phyloP scores from a whole-genome alignment of 2,113 vertebrate genomes.

The Syrrhaptes paradoxus region DNA sequence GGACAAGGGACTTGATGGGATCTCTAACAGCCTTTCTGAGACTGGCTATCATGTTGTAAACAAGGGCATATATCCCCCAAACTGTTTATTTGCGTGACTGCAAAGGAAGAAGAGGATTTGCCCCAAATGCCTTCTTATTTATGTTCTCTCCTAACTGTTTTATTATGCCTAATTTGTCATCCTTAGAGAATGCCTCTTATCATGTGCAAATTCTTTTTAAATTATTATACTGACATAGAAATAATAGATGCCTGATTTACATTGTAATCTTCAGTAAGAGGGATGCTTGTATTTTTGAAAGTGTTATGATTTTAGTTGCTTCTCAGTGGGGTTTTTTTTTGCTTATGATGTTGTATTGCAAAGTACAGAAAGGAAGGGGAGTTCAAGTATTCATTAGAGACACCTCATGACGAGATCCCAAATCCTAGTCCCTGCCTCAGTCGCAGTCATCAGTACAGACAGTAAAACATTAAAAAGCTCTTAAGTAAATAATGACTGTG shows the following conservation, averaged over 20 bases:
- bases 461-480: conserved; percentile 38
- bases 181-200: conserved; percentile 52
- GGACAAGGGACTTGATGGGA: background rate
- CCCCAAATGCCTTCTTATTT: conserved; percentile 51
- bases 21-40: background rate
- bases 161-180: conserved; percentile 53
- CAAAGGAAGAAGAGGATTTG: conserved; percentile 39
- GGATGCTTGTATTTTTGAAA: conserved; percentile 48
- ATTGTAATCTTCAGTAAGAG: conserved; percentile 41
- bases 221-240: conserved; percentile 59
- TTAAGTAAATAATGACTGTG: conserved; percentile 50
- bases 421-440: conserved; percentile 18
- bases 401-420: background rate
- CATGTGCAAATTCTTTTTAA: conserved; percentile 55
- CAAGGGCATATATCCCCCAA: background rate
- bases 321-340: conserved; percentile 29
- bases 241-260: conserved; percentile 64
- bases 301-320: conserved; percentile 46
- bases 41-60: background rate
- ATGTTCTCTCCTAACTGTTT: conserved; percentile 38
- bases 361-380: background rate
- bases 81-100: background rate
- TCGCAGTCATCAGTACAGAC: background rate
- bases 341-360: background rate
- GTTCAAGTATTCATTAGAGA: conserved; percentile 10